phyloP scores from a whole-genome alignment of 1,140 invertebrate genomes.

The Zaprionus africanus region DNA sequence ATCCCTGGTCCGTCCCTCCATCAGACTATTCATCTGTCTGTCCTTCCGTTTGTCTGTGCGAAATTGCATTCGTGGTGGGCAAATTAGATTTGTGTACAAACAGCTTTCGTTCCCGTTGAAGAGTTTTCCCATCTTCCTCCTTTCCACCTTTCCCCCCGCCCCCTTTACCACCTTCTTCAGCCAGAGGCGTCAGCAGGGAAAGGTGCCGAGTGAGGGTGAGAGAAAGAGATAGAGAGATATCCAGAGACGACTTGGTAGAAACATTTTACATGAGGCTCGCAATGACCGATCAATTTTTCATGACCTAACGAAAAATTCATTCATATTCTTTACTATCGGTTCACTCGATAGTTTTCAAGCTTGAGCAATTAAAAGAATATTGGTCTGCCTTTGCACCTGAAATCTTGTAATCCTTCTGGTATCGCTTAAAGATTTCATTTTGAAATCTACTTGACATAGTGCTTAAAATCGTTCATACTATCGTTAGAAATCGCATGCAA shows the following conservation, averaged over 20 bases:
- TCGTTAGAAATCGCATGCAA: too few relatives aligned
- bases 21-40: not conserved
- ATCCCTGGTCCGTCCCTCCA: not conserved
- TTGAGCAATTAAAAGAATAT: not conserved
- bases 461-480: too few relatives aligned
- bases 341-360: not conserved
- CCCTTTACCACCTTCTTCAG: not conserved
- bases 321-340: not conserved
- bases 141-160: not conserved
- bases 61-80: conserved; percentile 60
- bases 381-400: not conserved
- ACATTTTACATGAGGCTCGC: too few relatives aligned
- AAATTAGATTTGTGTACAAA: conserved; percentile 60
- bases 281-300: too few relatives aligned
- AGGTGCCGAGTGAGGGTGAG: not conserved
- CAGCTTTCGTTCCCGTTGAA: conserved; percentile 8
- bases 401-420: too few relatives aligned
- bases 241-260: too few relatives aligned
- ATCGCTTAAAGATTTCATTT: too few relatives aligned
- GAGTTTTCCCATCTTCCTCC: not conserved
- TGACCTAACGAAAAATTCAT: too few relatives aligned
- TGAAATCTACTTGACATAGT: too few relatives aligned
- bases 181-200: not conserved
- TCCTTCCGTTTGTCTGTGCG: conserved; percentile 47
- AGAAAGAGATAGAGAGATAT: too few relatives aligned